Percentiles rank a stretch among this genome's conserved stretches.
These are phyloP conservation scores for Phylloscopus whistleri DNA, from an alignment of 2,113 vertebrate species.

Conservation along the genomic window DNA sequence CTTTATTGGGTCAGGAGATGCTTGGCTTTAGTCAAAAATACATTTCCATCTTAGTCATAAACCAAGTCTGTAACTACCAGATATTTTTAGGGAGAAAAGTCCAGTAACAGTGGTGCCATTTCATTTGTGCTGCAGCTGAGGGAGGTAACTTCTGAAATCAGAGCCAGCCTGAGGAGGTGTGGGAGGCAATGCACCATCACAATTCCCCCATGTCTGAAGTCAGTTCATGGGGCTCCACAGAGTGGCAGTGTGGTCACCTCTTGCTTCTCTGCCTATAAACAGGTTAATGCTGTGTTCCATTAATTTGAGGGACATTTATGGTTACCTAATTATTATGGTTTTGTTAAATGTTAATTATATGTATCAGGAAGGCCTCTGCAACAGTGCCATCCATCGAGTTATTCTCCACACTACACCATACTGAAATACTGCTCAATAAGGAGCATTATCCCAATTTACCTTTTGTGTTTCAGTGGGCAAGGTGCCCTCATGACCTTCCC, in stretches of 20 bases:
- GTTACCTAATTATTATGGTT: neutral
- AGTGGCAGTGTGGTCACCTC: neutral
- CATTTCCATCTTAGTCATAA: neutral
- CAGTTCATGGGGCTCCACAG: neutral
- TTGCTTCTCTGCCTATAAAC: neutral
- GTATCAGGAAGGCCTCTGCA: neutral
- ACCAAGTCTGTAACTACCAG: neutral
- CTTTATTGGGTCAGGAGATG: neutral
- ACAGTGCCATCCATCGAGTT: neutral
- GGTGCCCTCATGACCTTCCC: neutral
- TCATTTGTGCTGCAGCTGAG: neutral
- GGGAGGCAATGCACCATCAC: neutral
- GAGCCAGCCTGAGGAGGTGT: neutral
- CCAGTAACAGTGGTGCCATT: neutral
- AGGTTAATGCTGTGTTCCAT: neutral
- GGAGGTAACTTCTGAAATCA: neutral
- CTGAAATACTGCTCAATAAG: neutral
- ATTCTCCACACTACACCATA: neutral
- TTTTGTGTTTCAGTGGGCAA: neutral
- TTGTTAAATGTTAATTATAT: neutral
- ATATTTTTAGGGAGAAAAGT: neutral
- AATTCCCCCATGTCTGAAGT: neutral
- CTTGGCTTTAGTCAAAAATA: neutral
- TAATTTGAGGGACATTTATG: neutral
- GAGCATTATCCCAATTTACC: neutral